These are phyloP conservation scores for Celastrina argiolus DNA, from an alignment of 2,888 invertebrate genomes.

Conservation along the genomic window DNA sequence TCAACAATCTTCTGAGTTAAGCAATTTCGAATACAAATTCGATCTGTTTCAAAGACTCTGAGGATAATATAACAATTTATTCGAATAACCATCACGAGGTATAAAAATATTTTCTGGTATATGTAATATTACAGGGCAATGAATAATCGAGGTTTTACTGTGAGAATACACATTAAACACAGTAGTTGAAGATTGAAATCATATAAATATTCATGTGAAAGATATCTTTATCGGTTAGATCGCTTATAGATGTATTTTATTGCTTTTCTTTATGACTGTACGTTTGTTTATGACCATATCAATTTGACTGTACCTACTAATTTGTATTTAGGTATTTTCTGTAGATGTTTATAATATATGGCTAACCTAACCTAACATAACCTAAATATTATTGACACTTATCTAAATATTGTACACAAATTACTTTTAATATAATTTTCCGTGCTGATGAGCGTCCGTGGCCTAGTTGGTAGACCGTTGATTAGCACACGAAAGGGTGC, in stretches of 20 bases:
- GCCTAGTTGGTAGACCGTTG: no score
- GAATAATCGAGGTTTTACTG: constrained; percentile 2
- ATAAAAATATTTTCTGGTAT: constrained; percentile 4
- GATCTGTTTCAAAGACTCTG: not conserved
- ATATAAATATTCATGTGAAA: constrained; percentile 8
- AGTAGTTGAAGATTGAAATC: constrained; percentile 8
- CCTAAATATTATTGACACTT: no score
- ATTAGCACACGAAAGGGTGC: no score
- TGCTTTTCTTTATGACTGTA: not conserved
- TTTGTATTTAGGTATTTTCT: not conserved
- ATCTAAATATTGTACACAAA: no score
- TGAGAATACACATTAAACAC: constrained; percentile 9
- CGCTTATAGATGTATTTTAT: constrained; percentile 11
- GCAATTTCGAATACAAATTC: not conserved
- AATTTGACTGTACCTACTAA: not conserved
- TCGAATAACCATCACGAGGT: not conserved
- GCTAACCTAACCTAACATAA: no score
- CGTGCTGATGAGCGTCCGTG: no score
- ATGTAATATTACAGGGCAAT: constrained; percentile 3
- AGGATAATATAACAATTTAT: not conserved
- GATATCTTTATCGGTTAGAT: constrained; percentile 11
- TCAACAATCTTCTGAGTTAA: not conserved
- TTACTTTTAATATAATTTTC: no score
- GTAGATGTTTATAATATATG: not conserved
- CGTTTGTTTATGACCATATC: not conserved